phyloP scores from a whole-genome alignment of 2,797 vertebrate genomes.

The Aselliscus stoliczkanus region DNA sequence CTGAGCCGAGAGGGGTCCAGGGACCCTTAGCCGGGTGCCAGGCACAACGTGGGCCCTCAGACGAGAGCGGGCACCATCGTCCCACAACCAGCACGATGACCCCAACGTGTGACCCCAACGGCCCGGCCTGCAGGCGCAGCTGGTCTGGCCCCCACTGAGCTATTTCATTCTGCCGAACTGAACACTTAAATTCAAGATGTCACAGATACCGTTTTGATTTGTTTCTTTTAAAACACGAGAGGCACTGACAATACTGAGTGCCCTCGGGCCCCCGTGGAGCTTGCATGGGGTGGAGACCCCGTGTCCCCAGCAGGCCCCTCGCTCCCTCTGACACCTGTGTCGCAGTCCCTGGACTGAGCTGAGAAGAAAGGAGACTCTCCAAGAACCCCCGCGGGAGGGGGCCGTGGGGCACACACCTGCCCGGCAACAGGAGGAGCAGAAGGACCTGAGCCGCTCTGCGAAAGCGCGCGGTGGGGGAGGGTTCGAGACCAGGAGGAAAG shows the following conservation, averaged over 20 bases:
- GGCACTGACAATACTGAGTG: neutral
- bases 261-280: fast-evolving
- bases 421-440: neutral
- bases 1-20: neutral
- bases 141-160: neutral
- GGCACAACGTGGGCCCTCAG: neutral
- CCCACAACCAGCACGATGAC: too few relatives aligned
- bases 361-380: neutral
- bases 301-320: too few relatives aligned
- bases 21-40: neutral
- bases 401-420: too few relatives aligned
- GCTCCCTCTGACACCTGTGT: fast-evolving
- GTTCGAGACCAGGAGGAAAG: neutral
- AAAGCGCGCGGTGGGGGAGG: neutral
- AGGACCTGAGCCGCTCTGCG: neutral
- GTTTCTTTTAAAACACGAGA: neutral
- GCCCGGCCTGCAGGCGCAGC: neutral
- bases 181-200: neutral
- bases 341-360: too few relatives aligned
- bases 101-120: fast-evolving
- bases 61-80: neutral
- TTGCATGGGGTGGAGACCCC: neutral
- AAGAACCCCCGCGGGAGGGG: too few relatives aligned
- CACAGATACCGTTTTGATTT: neutral
- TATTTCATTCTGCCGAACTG: neutral